Base-by-base conservation (phyloP, 2,888 invertebrate genomes). In the Zhuqinia jingwanae region DNA sequence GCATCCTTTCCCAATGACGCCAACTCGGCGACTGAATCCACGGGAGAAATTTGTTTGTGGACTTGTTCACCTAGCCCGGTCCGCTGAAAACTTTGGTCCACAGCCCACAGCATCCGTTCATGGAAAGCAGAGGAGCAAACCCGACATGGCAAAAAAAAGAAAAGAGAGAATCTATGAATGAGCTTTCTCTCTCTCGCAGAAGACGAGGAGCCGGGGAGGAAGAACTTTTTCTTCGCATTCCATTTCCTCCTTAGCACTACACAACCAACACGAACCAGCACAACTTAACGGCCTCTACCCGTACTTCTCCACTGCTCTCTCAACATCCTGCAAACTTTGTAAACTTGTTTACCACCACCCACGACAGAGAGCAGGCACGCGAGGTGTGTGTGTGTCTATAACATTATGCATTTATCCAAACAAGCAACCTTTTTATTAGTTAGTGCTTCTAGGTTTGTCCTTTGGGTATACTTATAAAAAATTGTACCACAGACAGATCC, bases 1-100 rank as follows among this genome's bases (percentile, higher is more conserved):
- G 11, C 73, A 73, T 73, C 73, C 53, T n/a, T 73, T 73, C 53
- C 73, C 73, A 27, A 30, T 50, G 73, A 73, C 73, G 73, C 73
- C 73, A 50, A 73, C 11, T 50, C 25, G 11, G 27, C 73, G 20
- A 73, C 73, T 73, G 53, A 73, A 47, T 45, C 45, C 17, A n/a
- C n/a, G n/a, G n/a, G n/a, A n/a, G n/a, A n/a, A n/a, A n/a, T n/a
- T n/a, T n/a, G n/a, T n/a, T n/a, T n/a, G n/a, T n/a, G n/a, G n/a
- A n/a, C n/a, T n/a, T n/a, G n/a, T n/a, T n/a, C n/a, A n/a, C n/a
- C n/a, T n/a, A n/a, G n/a, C n/a, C n/a, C n/a, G n/a, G n/a, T n/a
- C 56, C 63, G 58, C 25, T 60, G 58, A 60, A 25, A 60, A 60
- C 22, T 25, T 60, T 60, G 22, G 58, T 60, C 58, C 58, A 60